Evolutionary conservation across 2,888 invertebrate species (phyloP).

Genomic region (Disparrhopalites patrizii): DNA sequence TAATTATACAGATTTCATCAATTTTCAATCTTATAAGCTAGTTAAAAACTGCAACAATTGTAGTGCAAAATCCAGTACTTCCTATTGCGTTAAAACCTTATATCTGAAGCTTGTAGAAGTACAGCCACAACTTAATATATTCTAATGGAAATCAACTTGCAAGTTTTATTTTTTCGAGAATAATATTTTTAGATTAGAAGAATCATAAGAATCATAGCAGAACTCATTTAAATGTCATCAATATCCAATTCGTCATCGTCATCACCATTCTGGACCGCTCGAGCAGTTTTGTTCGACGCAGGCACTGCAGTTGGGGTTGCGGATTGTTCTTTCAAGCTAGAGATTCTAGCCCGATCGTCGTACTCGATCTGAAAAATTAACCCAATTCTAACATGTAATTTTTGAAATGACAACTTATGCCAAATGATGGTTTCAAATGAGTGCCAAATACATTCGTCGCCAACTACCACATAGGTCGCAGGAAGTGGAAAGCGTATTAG

Average conservation of each 20-base stretch:
- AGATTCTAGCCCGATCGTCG: conserved; percentile 76
- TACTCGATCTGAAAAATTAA: conserved; percentile 68
- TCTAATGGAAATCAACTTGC: conserved; percentile 3
- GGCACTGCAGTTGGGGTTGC: conserved; percentile 17
- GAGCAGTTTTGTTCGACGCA: conserved; percentile 45
- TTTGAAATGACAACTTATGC: not conserved
- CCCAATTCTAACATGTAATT: not conserved
- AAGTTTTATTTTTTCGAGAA: not conserved
- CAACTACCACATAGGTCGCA: not conserved
- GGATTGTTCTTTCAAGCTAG: conserved; percentile 64
- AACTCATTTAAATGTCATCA: conserved; percentile 77
- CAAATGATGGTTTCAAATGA: not conserved
- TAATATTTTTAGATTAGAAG: not conserved
- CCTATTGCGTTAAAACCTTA: too few relatives aligned
- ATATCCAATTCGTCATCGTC: conserved; percentile 83
- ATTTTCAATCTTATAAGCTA: too few relatives aligned
- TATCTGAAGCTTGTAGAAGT: too few relatives aligned
- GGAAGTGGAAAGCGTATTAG: not conserved
- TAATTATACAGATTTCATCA: too few relatives aligned
- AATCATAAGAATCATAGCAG: too few relatives aligned
- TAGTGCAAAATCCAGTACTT: too few relatives aligned
- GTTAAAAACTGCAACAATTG: too few relatives aligned
- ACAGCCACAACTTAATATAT: too few relatives aligned
- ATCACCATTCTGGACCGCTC: conserved; percentile 52
- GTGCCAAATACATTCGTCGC: not conserved